A percentile compares a stretch with the other conserved stretches of the same genome.
These are phyloP conservation scores for Donacobius atricapilla DNA, from an alignment of 2,113 vertebrate genomes.

Conservation along the genomic window DNA sequence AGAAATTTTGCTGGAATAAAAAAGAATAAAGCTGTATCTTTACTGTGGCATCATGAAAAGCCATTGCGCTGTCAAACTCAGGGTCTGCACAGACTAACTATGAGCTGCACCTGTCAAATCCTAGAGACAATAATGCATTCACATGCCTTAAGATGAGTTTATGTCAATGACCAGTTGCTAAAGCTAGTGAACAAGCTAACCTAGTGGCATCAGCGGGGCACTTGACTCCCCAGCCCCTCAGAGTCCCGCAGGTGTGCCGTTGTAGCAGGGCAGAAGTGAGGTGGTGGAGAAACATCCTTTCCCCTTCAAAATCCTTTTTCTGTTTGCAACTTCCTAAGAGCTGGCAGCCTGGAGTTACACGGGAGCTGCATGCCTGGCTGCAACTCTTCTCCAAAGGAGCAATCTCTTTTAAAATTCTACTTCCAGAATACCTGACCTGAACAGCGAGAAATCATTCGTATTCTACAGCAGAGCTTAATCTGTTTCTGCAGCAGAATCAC, in stretches of 20 bases:
- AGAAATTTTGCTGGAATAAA: background rate
- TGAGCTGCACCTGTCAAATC: background rate
- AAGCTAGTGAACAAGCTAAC: background rate
- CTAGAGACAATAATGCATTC: background rate
- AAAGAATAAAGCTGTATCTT: background rate
- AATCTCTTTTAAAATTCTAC: background rate
- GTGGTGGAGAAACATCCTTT: conserved; percentile 1
- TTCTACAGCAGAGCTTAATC: background rate
- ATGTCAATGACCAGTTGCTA: background rate
- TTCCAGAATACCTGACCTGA: conserved; percentile 39
- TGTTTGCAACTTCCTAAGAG: conserved; percentile 60
- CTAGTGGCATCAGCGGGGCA: background rate
- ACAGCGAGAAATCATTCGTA: background rate
- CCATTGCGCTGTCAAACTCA: background rate
- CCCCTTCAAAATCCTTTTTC: conserved; percentile 50
- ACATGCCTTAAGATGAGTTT: background rate
- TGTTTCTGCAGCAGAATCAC: background rate
- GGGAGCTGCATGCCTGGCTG: conserved; percentile 49
- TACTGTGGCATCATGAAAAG: background rate
- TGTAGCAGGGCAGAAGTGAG: conserved; percentile 69
- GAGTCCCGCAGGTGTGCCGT: background rate
- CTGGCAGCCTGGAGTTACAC: too few relatives aligned
- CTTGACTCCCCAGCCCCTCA: background rate
- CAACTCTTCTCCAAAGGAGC: conserved; percentile 71
- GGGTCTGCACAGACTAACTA: background rate